Evolutionary conservation across 2,888 invertebrate species (phyloP).

Genomic region (Sinelater perroti): DNA sequence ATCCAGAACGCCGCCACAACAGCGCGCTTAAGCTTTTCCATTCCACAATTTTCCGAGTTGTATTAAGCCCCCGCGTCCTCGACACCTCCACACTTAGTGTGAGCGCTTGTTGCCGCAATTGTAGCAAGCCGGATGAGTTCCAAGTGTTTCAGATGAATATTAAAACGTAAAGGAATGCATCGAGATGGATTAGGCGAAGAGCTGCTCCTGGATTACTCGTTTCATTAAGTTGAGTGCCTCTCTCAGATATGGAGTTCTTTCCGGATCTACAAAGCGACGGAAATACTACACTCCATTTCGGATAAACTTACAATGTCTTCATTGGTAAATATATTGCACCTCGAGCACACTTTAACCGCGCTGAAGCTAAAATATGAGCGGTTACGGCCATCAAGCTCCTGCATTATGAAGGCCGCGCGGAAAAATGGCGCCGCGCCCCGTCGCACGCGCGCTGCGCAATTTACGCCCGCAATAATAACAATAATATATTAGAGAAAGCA

Average conservation of each 20-base stretch:
- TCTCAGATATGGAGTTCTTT: conserved; percentile 58
- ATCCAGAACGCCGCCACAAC: conserved; percentile 8
- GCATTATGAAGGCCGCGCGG: neutral
- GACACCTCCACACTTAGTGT: conserved; percentile 53
- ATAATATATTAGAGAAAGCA: conserved; percentile 35
- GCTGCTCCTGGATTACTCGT: conserved; percentile 64
- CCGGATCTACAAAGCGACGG: conserved; percentile 49
- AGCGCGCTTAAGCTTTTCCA: conserved; percentile 20
- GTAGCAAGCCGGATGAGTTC: conserved; percentile 55
- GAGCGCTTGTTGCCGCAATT: conserved; percentile 58
- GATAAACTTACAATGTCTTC: conserved; percentile 56
- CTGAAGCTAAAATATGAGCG: conserved; percentile 15
- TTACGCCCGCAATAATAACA: conserved; percentile 22
- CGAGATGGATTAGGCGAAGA: conserved; percentile 61
- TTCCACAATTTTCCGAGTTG: conserved; percentile 25
- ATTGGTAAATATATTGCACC: conserved; percentile 42
- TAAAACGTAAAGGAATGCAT: conserved; percentile 61
- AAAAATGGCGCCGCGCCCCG: neutral
- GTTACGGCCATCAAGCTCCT: conserved; percentile 4
- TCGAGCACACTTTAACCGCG: conserved; percentile 23
- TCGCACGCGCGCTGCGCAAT: neutral
- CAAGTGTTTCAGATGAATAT: conserved; percentile 60
- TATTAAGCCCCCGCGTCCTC: conserved; percentile 28
- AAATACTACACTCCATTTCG: conserved; percentile 56
- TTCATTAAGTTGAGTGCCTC: conserved; percentile 67